phyloP scores from a whole-genome alignment of 2,113 vertebrate species.

The Oncorhynchus tshawytscha region DNA sequence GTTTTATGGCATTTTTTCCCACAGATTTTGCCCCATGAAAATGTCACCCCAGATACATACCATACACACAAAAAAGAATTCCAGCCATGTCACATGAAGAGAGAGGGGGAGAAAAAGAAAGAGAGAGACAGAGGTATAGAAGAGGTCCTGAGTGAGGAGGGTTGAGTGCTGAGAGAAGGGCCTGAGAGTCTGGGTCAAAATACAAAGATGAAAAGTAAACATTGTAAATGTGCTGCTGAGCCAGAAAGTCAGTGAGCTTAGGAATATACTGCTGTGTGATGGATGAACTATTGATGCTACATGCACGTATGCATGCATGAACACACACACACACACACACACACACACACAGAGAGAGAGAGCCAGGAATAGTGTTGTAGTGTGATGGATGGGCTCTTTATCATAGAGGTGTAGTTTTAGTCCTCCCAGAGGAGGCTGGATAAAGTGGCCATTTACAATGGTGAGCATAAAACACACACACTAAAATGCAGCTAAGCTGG shows the following conservation, averaged over 20 bases:
- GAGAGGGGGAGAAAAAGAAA: background rate
- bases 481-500: background rate
- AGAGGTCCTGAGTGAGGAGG: too few species aligned
- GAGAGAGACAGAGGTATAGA: too few species aligned
- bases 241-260: constrained; percentile 27
- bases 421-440: constrained; percentile 35
- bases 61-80: too few species aligned
- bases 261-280: constrained; percentile 8
- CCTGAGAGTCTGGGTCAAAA: constrained; percentile 9
- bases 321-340: background rate
- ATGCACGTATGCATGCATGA: background rate
- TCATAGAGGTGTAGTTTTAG: constrained; percentile 34
- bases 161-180: too few species aligned
- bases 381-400: constrained; percentile 50
- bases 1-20: too few species aligned
- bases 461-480: constrained; percentile 14
- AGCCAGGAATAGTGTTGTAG: background rate
- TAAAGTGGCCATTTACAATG: constrained; percentile 24
- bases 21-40: too few species aligned
- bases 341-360: too few species aligned
- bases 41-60: too few species aligned
- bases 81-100: too few species aligned
- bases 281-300: background rate
- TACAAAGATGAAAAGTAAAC: constrained; percentile 11
- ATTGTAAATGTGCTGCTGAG: constrained; percentile 16